phyloP scores from a whole-genome alignment of 2,888 invertebrate genomes.

The Phortica magna region DNA sequence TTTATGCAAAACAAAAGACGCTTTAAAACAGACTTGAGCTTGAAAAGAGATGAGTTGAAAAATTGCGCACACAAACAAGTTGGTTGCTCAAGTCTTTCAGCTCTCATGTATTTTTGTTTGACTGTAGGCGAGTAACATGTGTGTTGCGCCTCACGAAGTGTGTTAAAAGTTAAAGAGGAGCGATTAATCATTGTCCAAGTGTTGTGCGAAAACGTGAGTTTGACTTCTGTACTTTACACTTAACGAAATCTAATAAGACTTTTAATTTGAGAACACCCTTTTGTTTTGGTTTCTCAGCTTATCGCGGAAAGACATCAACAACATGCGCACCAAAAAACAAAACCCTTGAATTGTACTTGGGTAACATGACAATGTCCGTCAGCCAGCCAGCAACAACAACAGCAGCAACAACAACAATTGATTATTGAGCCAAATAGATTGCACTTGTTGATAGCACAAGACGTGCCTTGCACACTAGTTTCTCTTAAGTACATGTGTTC shows the following conservation, averaged over 20 bases:
- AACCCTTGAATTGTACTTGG: not conserved
- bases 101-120: not conserved
- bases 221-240: not conserved
- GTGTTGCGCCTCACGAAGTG: no score
- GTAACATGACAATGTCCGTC: not conserved
- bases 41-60: not conserved
- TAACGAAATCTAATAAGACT: not conserved
- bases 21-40: not conserved
- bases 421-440: slow-evolving; percentile 14
- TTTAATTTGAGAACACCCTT: not conserved
- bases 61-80: slow-evolving; percentile 7
- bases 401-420: not conserved
- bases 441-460: slow-evolving; percentile 14
- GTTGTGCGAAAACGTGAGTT: no score
- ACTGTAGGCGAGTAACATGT: slow-evolving; percentile 4
- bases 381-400: not conserved
- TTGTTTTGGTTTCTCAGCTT: not conserved
- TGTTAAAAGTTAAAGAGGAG: not conserved
- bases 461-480: slow-evolving; percentile 53
- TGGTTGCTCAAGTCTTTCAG: slow-evolving; percentile 21
- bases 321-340: not conserved
- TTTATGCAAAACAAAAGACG: not conserved
- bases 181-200: slow-evolving; percentile 19
- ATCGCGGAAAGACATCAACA: not conserved
- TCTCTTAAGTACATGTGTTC: slow-evolving; percentile 43